Percentiles rank a stretch among this genome's conserved stretches.
phyloP scores from a whole-genome alignment of 2,113 vertebrate species.

The Anas platyrhynchos region DNA sequence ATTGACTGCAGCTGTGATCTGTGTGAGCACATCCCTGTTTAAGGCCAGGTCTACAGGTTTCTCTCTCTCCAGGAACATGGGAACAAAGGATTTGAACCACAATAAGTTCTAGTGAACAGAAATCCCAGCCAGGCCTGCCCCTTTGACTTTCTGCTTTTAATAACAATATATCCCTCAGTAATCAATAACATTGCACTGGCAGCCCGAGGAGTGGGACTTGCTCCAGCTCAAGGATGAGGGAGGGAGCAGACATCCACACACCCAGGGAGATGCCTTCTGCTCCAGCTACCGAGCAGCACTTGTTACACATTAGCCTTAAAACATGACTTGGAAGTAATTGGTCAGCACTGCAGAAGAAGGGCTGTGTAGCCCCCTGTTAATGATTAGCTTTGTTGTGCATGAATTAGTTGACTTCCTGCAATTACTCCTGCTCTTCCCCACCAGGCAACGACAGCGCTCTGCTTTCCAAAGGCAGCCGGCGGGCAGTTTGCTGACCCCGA shows the following conservation, averaged over 20 bases:
- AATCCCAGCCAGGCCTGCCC: not conserved
- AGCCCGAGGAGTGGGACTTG: not conserved
- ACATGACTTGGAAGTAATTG: not conserved
- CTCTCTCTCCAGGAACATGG: not conserved
- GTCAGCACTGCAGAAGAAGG: slow-evolving; percentile 1
- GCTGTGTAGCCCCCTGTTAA: slow-evolving; percentile 5
- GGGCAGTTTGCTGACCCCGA: not conserved
- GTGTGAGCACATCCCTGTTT: not conserved
- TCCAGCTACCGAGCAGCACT: not conserved
- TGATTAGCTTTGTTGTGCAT: slow-evolving; percentile 49
- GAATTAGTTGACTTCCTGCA: slow-evolving; percentile 37
- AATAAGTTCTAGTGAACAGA: not conserved
- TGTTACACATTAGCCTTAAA: not conserved
- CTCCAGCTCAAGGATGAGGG: not conserved
- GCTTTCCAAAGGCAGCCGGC: not conserved
- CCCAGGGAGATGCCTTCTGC: not conserved
- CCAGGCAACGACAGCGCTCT: rapidly evolving
- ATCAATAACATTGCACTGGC: not conserved
- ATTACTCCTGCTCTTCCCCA: slow-evolving; percentile 11
- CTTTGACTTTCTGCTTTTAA: not conserved
- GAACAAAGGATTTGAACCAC: not conserved
- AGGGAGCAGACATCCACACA: not conserved
- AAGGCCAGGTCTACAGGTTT: not conserved
- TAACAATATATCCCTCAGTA: not conserved
- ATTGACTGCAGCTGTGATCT: not conserved